phyloP scores from a whole-genome alignment of 2,797 vertebrate genomes.

The Xenopus petersii region DNA sequence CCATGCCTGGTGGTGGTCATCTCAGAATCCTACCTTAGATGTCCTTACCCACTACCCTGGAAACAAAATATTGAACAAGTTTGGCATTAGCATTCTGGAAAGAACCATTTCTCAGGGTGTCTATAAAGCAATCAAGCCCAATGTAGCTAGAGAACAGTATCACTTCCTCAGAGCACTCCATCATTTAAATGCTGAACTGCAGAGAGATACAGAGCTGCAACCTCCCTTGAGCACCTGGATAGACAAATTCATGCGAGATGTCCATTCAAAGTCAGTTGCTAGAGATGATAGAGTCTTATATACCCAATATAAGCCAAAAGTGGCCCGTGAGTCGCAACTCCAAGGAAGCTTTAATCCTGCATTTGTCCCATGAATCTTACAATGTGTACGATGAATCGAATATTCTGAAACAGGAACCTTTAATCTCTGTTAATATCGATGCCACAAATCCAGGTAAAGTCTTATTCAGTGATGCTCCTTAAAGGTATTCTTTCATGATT shows the following conservation, averaged over 20 bases:
- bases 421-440: conserved; percentile 60
- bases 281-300: conserved; percentile 56
- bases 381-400: conserved; percentile 8
- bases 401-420: conserved; percentile 21
- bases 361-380: conserved; percentile 58
- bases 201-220: conserved; percentile 38
- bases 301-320: conserved; percentile 55
- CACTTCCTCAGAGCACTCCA: conserved; percentile 63
- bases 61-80: conserved; percentile 67
- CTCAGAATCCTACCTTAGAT: conserved; percentile 49
- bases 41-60: conserved; percentile 63
- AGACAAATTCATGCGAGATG: conserved; percentile 55
- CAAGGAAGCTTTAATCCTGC: conserved; percentile 60
- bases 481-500: too few relatives aligned
- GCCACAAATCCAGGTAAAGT: conserved; percentile 65
- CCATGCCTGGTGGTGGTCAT: conserved; percentile 81
- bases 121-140: conserved; percentile 22
- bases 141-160: conserved; percentile 53
- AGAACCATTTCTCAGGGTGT: conserved; percentile 48
- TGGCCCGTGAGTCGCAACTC: conserved; percentile 61
- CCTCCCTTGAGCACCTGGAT: conserved; percentile 60
- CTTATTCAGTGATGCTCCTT: too few relatives aligned
- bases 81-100: conserved; percentile 68
- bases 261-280: conserved; percentile 57
- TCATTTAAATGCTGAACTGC: conserved; percentile 59